Evolutionary conservation across 2,797 vertebrate species (phyloP).

Genomic region (Platyrinchus mystaceus): DNA sequence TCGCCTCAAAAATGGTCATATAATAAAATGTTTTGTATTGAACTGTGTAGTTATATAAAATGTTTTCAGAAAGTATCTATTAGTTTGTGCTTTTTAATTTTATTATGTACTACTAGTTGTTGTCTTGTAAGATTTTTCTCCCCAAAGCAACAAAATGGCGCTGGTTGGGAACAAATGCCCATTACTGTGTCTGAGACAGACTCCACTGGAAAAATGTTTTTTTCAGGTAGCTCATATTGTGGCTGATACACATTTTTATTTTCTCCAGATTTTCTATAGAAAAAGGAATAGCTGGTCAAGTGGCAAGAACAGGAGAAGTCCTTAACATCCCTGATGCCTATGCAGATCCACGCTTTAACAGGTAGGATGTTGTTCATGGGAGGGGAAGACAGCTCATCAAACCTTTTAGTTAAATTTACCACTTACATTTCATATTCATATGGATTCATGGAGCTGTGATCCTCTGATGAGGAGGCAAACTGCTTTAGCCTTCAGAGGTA

Average conservation of each 20-base stretch:
- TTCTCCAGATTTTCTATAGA: conserved; percentile 95
- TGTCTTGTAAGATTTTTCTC: conserved; percentile 12
- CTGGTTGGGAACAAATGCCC: not conserved
- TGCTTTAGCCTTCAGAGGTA: not conserved
- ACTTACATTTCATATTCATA: not conserved
- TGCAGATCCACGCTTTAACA: conserved; percentile 98
- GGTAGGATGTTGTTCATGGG: conserved; percentile 70
- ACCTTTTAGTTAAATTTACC: not conserved
- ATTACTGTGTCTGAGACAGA: not conserved
- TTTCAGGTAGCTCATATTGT: not conserved
- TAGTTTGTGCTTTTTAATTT: not conserved
- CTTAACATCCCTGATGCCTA: conserved; percentile 99
- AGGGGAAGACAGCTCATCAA: not conserved
- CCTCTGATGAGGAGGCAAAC: not conserved
- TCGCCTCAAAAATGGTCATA: not conserved
- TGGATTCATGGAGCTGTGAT: not conserved
- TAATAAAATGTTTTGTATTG: not conserved
- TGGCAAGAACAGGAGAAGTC: conserved; percentile 96
- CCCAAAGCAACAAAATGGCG: not conserved
- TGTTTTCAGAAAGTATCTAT: not conserved
- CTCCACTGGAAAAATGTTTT: not conserved
- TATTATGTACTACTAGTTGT: not conserved
- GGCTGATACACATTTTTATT: not conserved
- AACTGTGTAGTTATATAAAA: not conserved
- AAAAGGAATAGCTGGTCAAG: conserved; percentile 98